These are phyloP conservation scores for Meloidogyne hapla DNA, from an alignment of 1,140 invertebrate species.

Conservation along the genomic window DNA sequence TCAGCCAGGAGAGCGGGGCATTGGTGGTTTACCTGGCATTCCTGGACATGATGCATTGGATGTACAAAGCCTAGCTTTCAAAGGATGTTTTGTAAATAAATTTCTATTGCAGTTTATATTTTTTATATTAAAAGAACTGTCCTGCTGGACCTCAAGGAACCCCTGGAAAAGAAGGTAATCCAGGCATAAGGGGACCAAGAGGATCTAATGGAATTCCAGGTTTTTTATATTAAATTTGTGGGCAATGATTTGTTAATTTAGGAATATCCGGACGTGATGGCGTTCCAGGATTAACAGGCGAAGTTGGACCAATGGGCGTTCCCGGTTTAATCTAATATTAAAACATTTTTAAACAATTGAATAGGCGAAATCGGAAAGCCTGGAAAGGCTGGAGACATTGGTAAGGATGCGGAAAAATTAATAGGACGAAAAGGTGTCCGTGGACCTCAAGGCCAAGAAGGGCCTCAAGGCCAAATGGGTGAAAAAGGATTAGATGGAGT, in stretches of 20 bases:
- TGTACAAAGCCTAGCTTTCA: constrained; percentile 19
- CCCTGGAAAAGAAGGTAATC: constrained; percentile 39
- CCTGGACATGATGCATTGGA: constrained; percentile 43
- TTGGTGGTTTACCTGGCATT: constrained; percentile 40
- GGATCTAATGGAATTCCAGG: constrained; percentile 1
- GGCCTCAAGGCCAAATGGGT: constrained; percentile 33
- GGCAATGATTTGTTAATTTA: constrained; percentile 31
- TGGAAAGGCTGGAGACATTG: constrained; percentile 40
- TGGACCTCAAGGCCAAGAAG: constrained; percentile 40
- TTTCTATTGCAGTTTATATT: not conserved
- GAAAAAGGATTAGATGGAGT: constrained; percentile 31
- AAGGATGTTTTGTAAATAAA: constrained; percentile 42
- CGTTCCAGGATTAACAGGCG: constrained; percentile 34
- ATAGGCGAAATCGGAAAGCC: constrained; percentile 37
- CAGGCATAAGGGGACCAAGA: constrained; percentile 34
- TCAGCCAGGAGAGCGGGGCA: constrained; percentile 26
- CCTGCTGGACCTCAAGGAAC: constrained; percentile 36
- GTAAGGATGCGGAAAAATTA: constrained; percentile 53
- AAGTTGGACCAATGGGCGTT: constrained; percentile 31
- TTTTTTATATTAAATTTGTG: not conserved
- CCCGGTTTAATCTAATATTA: not conserved
- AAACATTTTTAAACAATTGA: not conserved
- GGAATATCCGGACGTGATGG: constrained; percentile 45
- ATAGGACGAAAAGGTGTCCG: constrained; percentile 45
- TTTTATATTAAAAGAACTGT: constrained; percentile 32